Conservation (phyloP, 2,888 invertebrate species). For the Rhorus exstirpatorius region DNA sequence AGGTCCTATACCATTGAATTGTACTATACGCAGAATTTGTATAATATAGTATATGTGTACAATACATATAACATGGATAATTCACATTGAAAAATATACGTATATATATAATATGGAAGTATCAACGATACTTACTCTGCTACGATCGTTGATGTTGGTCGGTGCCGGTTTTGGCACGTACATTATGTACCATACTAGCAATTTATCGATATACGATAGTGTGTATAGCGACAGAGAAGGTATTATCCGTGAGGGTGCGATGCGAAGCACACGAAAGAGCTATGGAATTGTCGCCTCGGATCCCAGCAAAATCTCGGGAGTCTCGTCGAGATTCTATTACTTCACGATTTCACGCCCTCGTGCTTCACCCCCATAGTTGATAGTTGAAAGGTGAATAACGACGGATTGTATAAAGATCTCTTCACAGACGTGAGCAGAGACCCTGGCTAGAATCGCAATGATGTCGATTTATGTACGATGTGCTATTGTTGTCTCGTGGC, state of each 20-base stretch:
- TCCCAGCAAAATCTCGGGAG: constrained; percentile 42
- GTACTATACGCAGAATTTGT: constrained; percentile 18
- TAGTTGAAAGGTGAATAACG: constrained; percentile 28
- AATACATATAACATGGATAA: constrained; percentile 17
- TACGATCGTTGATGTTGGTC: constrained; percentile 21
- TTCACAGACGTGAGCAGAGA: background rate
- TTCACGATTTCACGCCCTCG: constrained; percentile 56
- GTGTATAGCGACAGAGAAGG: constrained; percentile 43
- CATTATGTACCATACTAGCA: constrained; percentile 19
- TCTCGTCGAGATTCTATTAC: constrained; percentile 61
- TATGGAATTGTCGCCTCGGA: constrained; percentile 53
- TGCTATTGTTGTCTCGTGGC: background rate
- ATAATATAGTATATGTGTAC: background rate
- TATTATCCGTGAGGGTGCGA: constrained; percentile 51
- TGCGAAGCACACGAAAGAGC: constrained; percentile 27
- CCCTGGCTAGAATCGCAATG: background rate
- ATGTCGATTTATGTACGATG: background rate
- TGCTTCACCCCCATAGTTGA: constrained; percentile 55
- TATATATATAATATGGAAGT: constrained; percentile 26
- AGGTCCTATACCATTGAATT: constrained; percentile 32
- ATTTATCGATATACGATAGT: constrained; percentile 9
- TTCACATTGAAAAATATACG: background rate
- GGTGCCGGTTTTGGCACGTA: constrained; percentile 37
- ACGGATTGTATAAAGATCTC: constrained; percentile 35
- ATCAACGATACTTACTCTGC: constrained; percentile 14